Evolutionary conservation across 2,113 vertebrate genomes (phyloP).

Genomic region (Polyodon spathula): DNA sequence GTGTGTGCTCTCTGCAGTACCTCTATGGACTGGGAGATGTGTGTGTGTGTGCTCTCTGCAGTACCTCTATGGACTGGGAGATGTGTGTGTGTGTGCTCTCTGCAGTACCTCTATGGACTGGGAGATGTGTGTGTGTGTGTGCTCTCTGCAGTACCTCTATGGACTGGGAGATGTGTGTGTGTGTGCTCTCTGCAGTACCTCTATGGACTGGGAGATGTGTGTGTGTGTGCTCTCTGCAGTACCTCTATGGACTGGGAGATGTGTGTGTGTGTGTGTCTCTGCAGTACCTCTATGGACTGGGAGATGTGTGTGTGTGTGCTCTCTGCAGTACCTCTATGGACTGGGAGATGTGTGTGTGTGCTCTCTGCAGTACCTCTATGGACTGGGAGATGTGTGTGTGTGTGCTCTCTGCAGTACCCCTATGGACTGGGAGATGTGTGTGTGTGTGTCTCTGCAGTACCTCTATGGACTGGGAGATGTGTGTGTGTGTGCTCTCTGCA

Average conservation of each 20-base stretch:
- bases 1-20: too few species aligned
- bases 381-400: slow-evolving; percentile 98
- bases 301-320: too few species aligned
- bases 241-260: slow-evolving; percentile 99
- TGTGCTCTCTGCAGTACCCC: slow-evolving; percentile 73
- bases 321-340: slow-evolving; percentile 84
- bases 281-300: slow-evolving; percentile 89
- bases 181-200: slow-evolving; percentile 68
- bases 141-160: slow-evolving; percentile 82
- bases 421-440: slow-evolving; percentile 98
- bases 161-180: slow-evolving; percentile 97
- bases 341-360: slow-evolving; percentile 98
- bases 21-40: slow-evolving; percentile 99
- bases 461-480: slow-evolving; percentile 99
- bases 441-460: too few species aligned
- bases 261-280: too few species aligned
- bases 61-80: slow-evolving; percentile 96
- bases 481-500: too few species aligned
- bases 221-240: too few species aligned
- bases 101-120: slow-evolving; percentile 89
- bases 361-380: slow-evolving; percentile 79
- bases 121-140: too few species aligned
- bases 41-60: too few species aligned
- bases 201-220: slow-evolving; percentile 98
- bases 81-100: too few species aligned